A percentile compares a stretch with the other conserved stretches of the same genome.
phyloP scores from a whole-genome alignment of 2,797 vertebrate genomes.

The Gallinago solitaria region DNA sequence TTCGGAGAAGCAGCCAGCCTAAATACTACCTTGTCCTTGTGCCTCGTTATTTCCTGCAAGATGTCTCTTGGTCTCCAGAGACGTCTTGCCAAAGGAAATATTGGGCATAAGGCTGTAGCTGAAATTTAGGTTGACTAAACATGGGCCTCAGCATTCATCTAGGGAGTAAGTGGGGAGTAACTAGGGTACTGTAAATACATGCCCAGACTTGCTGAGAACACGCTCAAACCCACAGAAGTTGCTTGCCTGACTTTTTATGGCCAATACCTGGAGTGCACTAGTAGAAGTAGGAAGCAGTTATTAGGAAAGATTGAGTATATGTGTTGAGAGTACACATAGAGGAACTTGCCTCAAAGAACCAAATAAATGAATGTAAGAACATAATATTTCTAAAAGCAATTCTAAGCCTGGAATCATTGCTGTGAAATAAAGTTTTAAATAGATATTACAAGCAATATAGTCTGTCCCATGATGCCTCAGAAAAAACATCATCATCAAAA shows the following conservation, averaged over 20 bases:
- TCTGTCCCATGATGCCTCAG: conserved; percentile 9
- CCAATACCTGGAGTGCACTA: conserved; percentile 4
- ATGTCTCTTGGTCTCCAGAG: not conserved
- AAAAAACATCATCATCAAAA: conserved; percentile 35
- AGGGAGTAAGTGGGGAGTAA: not conserved
- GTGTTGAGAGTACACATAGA: conserved; percentile 22
- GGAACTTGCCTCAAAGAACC: conserved; percentile 43
- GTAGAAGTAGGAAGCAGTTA: conserved; percentile 51
- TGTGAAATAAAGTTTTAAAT: conserved; percentile 68
- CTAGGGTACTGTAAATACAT: not conserved
- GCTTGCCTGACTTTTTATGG: not conserved
- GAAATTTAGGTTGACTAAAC: not conserved
- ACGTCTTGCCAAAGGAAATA: not conserved
- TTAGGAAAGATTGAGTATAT: conserved; percentile 14
- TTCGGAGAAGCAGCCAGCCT: not conserved
- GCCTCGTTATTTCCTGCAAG: not conserved
- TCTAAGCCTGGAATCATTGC: conserved; percentile 39
- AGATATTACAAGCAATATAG: conserved; percentile 44
- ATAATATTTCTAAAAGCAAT: conserved; percentile 66
- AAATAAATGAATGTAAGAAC: conserved; percentile 39
- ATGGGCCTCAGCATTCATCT: not conserved
- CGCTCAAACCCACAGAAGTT: not conserved
- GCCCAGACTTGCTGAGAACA: not conserved
- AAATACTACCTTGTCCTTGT: not conserved
- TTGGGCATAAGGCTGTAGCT: not conserved